A percentile compares a stretch with the other conserved stretches of the same genome.
These are phyloP conservation scores for Lamproptera curius DNA, from an alignment of 2,888 invertebrate species.

Conservation along the genomic window DNA sequence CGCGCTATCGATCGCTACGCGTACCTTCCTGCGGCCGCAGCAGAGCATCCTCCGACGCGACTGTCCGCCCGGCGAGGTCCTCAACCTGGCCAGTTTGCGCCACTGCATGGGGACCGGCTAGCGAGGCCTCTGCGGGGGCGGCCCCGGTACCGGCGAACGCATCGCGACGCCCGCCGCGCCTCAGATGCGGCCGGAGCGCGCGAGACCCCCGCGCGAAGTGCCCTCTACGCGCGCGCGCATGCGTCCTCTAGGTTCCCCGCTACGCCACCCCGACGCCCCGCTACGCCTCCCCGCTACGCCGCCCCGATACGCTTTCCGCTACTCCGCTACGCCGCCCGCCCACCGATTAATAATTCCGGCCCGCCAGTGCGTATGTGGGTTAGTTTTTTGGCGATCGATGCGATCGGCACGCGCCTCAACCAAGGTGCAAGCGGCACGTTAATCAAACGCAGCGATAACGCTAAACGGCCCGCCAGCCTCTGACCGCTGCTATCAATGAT, in stretches of 20 bases:
- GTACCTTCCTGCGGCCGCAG: slow-evolving; percentile 96
- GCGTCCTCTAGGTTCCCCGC: slow-evolving; percentile 39
- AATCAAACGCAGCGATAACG: slow-evolving; percentile 48
- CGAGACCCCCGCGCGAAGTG: slow-evolving; percentile 73
- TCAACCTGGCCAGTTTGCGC: slow-evolving; percentile 89
- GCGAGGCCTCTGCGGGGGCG: slow-evolving; percentile 76
- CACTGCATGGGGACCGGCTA: slow-evolving; percentile 88
- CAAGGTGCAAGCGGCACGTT: too few relatives aligned
- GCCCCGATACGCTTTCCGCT: slow-evolving; percentile 44
- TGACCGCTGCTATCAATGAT: too few relatives aligned
- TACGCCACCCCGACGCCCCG: slow-evolving; percentile 57
- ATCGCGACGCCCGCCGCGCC: slow-evolving; percentile 70
- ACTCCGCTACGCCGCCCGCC: slow-evolving; percentile 52
- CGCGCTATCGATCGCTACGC: slow-evolving; percentile 72
- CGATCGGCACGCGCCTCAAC: slow-evolving; percentile 61
- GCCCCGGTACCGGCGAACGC: slow-evolving; percentile 72
- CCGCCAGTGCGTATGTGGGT: slow-evolving; percentile 78
- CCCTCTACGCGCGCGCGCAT: slow-evolving; percentile 63
- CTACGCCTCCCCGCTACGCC: slow-evolving; percentile 64
- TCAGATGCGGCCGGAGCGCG: slow-evolving; percentile 69
- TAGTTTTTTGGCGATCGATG: slow-evolving; percentile 78
- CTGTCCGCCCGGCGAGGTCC: slow-evolving; percentile 82
- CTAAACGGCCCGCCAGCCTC: too few relatives aligned
- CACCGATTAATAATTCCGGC: slow-evolving; percentile 76
- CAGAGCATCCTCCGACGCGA: slow-evolving; percentile 93